These are phyloP conservation scores for Heteronetta atricapilla DNA, from an alignment of 2,113 vertebrate genomes.

Conservation along the genomic window DNA sequence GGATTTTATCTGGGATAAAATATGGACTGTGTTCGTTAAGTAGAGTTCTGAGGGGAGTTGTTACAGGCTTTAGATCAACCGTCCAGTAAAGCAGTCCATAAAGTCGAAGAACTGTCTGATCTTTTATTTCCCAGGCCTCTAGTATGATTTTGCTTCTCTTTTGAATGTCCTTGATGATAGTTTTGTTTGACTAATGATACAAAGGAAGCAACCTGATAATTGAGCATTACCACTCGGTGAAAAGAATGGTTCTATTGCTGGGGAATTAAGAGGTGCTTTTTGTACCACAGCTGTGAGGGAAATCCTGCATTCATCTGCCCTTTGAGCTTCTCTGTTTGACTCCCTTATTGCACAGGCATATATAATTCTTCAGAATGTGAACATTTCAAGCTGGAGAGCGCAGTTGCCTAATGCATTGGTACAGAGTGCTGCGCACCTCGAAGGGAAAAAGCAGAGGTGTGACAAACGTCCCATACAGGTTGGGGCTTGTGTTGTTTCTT, in stretches of 20 bases:
- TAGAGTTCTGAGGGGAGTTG: not conserved
- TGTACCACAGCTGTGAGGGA: not conserved
- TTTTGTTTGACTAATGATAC: conserved; percentile 11
- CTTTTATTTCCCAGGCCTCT: not conserved
- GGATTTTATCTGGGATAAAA: not conserved
- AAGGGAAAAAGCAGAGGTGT: not conserved
- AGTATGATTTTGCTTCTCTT: not conserved
- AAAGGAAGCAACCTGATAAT: not conserved
- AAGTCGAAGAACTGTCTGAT: not conserved
- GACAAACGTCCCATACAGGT: not conserved
- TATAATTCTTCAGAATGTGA: rapidly evolving
- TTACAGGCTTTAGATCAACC: not conserved
- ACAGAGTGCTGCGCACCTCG: not conserved
- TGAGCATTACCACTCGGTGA: not conserved
- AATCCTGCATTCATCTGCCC: not conserved
- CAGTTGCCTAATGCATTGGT: not conserved
- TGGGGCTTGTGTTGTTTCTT: rapidly evolving
- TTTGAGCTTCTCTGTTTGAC: not conserved
- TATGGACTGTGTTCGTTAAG: not conserved
- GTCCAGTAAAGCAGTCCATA: not conserved
- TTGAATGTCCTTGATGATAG: not conserved
- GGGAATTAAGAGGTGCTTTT: not conserved
- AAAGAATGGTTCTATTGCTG: not conserved
- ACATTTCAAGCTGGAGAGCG: not conserved
- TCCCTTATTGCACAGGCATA: not conserved